Conservation (phyloP, 2,888 invertebrate species). For the Drosophila multiciliata region DNA sequence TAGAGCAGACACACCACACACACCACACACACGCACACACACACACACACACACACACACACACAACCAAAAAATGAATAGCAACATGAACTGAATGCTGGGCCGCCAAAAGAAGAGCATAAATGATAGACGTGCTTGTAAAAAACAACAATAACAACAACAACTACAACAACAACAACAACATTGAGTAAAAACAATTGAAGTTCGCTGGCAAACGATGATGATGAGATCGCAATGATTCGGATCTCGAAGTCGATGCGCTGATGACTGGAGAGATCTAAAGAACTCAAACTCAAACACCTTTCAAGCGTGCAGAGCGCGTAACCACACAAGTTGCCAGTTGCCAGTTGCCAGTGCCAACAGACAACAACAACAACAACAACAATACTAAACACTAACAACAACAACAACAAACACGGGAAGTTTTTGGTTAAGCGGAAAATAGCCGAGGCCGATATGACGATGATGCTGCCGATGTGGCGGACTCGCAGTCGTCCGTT, state of each 20-base stretch:
- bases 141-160: slow-evolving; percentile 51
- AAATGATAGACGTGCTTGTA: slow-evolving; percentile 72
- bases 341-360: slow-evolving; percentile 50
- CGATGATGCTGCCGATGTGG: slow-evolving; percentile 69
- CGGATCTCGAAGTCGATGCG: slow-evolving; percentile 64
- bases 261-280: slow-evolving; percentile 78
- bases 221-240: slow-evolving; percentile 69
- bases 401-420: slow-evolving; percentile 44
- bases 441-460: slow-evolving; percentile 70
- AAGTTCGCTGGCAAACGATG: slow-evolving; percentile 60
- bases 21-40: not conserved
- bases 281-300: slow-evolving; percentile 80
- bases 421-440: slow-evolving; percentile 76
- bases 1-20: slow-evolving; percentile 63
- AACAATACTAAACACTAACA: slow-evolving; percentile 24
- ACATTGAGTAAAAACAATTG: slow-evolving; percentile 65
- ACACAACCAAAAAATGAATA: slow-evolving; percentile 50
- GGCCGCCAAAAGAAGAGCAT: slow-evolving; percentile 65
- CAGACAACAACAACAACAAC: slow-evolving; percentile 45
- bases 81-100: slow-evolving; percentile 38
- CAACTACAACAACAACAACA: slow-evolving; percentile 23
- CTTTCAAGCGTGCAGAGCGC: slow-evolving; percentile 74
- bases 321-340: slow-evolving; percentile 76
- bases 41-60: slow-evolving; percentile 27
- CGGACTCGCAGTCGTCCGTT: slow-evolving; percentile 46